These are phyloP conservation scores for Lucilia sericata DNA, from an alignment of 1,140 invertebrate genomes.

Conservation along the genomic window DNA sequence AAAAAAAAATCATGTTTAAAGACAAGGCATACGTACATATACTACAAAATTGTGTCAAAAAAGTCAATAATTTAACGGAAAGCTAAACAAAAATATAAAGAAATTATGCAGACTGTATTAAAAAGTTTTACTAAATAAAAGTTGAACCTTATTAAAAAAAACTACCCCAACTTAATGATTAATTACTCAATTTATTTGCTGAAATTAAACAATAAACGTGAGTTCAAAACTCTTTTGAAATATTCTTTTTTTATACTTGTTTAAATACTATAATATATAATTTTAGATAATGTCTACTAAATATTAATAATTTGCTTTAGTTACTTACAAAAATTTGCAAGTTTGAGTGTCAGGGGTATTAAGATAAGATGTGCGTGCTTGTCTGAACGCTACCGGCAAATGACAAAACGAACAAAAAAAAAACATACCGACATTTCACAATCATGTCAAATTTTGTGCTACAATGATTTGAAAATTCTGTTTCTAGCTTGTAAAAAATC, in stretches of 20 bases:
- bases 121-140: slow-evolving; percentile 12
- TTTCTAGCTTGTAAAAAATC: not conserved
- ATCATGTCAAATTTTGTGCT: not conserved
- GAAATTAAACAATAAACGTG: not conserved
- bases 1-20: slow-evolving; percentile 12
- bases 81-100: not conserved
- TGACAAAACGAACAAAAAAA: not conserved
- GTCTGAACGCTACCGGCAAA: not conserved
- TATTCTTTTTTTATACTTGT: no score
- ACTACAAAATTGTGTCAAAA: not conserved
- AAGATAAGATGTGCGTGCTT: not conserved
- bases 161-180: not conserved
- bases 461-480: not conserved
- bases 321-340: not conserved
- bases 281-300: slow-evolving; percentile 4
- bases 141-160: not conserved
- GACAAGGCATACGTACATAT: not conserved
- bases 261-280: not conserved
- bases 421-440: not conserved
- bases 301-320: not conserved
- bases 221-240: not conserved
- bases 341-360: not conserved
- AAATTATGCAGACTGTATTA: slow-evolving; percentile 28
- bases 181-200: not conserved
- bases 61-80: not conserved